These are phyloP conservation scores for Malacosoma neustria DNA, from an alignment of 2,888 invertebrate species.

Conservation along the genomic window DNA sequence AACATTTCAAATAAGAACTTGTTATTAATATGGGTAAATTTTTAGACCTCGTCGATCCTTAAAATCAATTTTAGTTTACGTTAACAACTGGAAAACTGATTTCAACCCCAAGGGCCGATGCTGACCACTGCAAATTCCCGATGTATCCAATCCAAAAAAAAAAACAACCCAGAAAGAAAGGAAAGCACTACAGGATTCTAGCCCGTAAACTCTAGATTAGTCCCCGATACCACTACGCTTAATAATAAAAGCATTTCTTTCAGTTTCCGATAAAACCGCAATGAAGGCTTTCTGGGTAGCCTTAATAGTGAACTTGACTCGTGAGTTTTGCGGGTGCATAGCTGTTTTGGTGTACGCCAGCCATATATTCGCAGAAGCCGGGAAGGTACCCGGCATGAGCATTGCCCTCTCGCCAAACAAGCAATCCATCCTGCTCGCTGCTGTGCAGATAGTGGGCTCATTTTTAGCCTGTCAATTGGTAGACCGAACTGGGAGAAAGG, in stretches of 20 bases:
- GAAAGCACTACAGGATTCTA: too few species aligned
- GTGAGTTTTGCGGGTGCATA: constrained; percentile 66
- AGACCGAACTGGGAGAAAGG: constrained; percentile 57
- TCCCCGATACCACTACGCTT: too few species aligned
- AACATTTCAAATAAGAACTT: too few species aligned
- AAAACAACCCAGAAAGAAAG: too few species aligned
- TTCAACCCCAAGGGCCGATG: too few species aligned
- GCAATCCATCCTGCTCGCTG: constrained; percentile 57
- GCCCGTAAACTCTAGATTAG: too few species aligned
- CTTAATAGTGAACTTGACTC: constrained; percentile 52
- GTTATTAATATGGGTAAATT: too few species aligned
- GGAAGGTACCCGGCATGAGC: constrained; percentile 33
- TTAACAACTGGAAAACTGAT: too few species aligned
- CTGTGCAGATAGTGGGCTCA: constrained; percentile 57
- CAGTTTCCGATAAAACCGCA: constrained; percentile 52
- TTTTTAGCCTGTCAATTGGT: constrained; percentile 63
- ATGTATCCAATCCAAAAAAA: too few species aligned
- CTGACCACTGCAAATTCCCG: too few species aligned
- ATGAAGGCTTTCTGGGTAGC: constrained; percentile 64
- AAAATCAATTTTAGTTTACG: too few species aligned
- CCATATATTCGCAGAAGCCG: constrained; percentile 55
- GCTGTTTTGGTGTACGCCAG: constrained; percentile 62
- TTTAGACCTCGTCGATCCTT: too few species aligned
- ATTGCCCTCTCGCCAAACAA: constrained; percentile 55
- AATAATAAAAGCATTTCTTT: constrained; percentile 2